Evolutionary conservation across 2,113 vertebrate species (phyloP).

Genomic region (Dunckerocampus dactyliophorus): DNA sequence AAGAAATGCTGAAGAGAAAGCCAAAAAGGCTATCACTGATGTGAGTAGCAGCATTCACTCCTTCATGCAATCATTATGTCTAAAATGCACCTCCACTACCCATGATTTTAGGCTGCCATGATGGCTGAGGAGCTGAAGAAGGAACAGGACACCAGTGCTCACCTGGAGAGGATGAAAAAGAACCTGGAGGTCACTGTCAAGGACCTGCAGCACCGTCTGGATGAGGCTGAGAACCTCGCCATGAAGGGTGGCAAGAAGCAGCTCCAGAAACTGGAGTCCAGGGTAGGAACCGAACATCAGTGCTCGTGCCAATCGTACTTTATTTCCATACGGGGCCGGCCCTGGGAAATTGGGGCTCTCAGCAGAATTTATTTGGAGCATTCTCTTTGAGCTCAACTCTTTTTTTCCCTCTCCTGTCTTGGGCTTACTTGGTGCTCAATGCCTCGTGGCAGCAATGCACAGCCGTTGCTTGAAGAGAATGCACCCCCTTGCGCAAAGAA

Average conservation of each 20-base stretch:
- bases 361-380: too few relatives aligned
- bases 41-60: conserved; percentile 34
- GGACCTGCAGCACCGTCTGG: conserved; percentile 81
- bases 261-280: conserved; percentile 80
- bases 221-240: conserved; percentile 85
- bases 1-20: conserved; percentile 88
- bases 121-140: conserved; percentile 89
- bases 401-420: too few relatives aligned
- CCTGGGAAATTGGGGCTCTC: too few relatives aligned
- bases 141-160: conserved; percentile 84
- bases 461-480: too few relatives aligned
- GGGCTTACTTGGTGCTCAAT: too few relatives aligned
- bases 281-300: conserved; percentile 51
- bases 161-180: conserved; percentile 95
- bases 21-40: conserved; percentile 92
- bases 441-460: too few relatives aligned
- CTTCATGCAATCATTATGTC: too few relatives aligned
- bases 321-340: too few relatives aligned
- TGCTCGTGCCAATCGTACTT: neutral
- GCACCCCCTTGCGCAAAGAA: too few relatives aligned
- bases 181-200: conserved; percentile 84
- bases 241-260: conserved; percentile 84
- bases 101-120: conserved; percentile 74
- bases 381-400: too few relatives aligned
- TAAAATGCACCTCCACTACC: too few relatives aligned